Evolutionary conservation across 2,113 vertebrate species (phyloP).

Genomic region (Rhynchopsitta pachyrhyncha): DNA sequence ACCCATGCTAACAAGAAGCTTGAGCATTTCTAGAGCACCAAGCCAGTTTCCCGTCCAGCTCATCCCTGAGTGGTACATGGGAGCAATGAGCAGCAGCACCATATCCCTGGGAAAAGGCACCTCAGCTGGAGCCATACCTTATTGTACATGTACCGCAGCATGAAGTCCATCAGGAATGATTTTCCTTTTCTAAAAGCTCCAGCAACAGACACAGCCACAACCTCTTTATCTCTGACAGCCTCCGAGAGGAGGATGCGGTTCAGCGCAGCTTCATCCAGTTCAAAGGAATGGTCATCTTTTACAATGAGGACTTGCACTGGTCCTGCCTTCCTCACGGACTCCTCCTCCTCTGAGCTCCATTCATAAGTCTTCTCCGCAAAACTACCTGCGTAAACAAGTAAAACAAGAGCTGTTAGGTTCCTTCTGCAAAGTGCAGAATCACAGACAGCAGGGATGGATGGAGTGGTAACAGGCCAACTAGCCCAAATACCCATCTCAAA

Average conservation of each 20-base stretch:
- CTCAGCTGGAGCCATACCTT: conserved; percentile 73
- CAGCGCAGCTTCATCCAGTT: conserved; percentile 91
- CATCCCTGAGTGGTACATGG: accelerated
- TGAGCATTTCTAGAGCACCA: background rate
- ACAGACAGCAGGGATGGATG: background rate
- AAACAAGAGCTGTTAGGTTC: background rate
- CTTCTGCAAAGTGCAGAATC: background rate
- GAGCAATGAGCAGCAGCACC: background rate
- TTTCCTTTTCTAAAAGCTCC: conserved; percentile 98
- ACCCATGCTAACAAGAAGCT: background rate
- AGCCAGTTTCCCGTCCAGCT: background rate
- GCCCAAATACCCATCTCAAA: background rate
- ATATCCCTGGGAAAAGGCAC: background rate
- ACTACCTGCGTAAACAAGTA: conserved; percentile 60
- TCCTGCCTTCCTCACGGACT: conserved; percentile 86
- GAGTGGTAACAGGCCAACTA: background rate
- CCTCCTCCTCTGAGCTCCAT: conserved; percentile 97
- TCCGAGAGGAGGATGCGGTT: conserved; percentile 91
- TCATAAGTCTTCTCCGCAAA: conserved; percentile 89
- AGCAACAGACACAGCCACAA: conserved; percentile 94
- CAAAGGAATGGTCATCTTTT: conserved; percentile 96
- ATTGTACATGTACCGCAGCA: conserved; percentile 98
- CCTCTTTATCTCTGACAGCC: conserved; percentile 90
- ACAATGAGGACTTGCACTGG: conserved; percentile 95
- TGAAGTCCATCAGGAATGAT: conserved; percentile 99